A percentile compares a stretch with the other conserved stretches of the same genome.
phyloP scores from a whole-genome alignment of 2,888 invertebrate species.

The Drosophila parthenogenetica region DNA sequence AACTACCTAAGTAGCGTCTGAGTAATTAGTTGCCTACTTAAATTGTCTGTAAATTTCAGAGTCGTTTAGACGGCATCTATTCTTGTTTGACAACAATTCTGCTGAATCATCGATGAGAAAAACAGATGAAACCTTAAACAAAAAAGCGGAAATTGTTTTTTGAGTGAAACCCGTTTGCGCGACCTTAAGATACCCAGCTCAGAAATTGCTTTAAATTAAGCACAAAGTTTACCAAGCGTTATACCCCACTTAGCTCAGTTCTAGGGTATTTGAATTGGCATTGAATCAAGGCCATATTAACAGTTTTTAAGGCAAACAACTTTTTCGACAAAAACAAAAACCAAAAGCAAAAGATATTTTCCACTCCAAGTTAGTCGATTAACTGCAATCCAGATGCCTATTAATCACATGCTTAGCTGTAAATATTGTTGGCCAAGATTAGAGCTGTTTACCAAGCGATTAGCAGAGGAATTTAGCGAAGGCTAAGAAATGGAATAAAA shows the following conservation, averaged over 20 bases:
- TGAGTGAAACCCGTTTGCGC: not conserved
- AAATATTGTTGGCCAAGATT: conserved; percentile 17
- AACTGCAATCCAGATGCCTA: conserved; percentile 4
- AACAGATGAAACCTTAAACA: conserved; percentile 7
- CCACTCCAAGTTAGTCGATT: conserved; percentile 6
- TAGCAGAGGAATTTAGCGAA: not conserved
- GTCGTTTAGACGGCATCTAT: not conserved
- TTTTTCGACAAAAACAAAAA: conserved; percentile 7
- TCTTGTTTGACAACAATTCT: not conserved
- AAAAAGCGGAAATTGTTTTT: conserved; percentile 10
- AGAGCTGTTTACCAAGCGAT: conserved; percentile 8
- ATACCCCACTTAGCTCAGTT: not conserved
- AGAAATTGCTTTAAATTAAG: too few species aligned
- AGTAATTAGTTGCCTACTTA: conserved; percentile 1
- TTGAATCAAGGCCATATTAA: conserved; percentile 52
- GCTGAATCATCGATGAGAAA: conserved; percentile 5
- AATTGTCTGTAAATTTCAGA: conserved; percentile 2
- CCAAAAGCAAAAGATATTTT: conserved; percentile 4
- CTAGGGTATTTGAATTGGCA: conserved; percentile 40
- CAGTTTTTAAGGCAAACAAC: conserved; percentile 53
- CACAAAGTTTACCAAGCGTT: too few species aligned
- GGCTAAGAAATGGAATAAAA: not conserved
- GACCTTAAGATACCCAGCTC: conserved; percentile 5
- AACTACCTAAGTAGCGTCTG: not conserved
- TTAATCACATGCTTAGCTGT: conserved; percentile 10